Evolutionary conservation across 1,140 invertebrate species (phyloP), one percentile per base, ranked within the genome.

Genomic region (Drosophila malerkotliana): DNA sequence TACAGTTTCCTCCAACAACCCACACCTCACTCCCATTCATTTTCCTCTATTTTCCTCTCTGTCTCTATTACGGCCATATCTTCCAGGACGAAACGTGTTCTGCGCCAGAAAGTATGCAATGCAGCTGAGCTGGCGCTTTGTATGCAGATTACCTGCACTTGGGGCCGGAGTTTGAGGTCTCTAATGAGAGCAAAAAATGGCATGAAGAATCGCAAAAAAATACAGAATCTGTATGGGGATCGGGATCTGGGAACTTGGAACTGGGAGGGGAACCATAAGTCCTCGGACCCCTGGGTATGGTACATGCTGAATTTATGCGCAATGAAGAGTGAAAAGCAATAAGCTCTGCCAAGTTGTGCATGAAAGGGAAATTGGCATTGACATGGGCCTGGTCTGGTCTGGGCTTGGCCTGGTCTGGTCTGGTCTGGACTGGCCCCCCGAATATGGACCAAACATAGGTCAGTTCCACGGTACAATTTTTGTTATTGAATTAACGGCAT

Each of bases 281-380:
- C 14, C 44, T 47, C 18, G n/a, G 44, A n/a, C 5, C 41, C 6
- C 41, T 37, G 60, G 41, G 48, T 24, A 47, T 34, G 66, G 56
- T 68, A 60, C 57, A 78, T 81, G 78, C 82, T 82, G 78, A 87
- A 78, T 75, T 81, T 87, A 82, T 85, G 82, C 83, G 81, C 81
- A 85, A 78, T 87, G 82, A 87, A 78, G 81, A 85, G 81, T 85
- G 60, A 85, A 85, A 85, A 85, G 82, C 81, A 85, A 85, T 85
- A 87, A 85, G 82, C 82, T 82, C 74, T 81, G 81, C 66, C 80
- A 87, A 87, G 82, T 85, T 85, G 81, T 81, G 81, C 81, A 85
- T 87, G 80, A 85, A 82, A 78, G 81, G 69, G 64, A 87, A 85
- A 85, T 85, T 81, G 82, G 61, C 83, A 83, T 79, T 82, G 79